Conservation (phyloP, 2,113 vertebrate species). For the Nothocercus nigrocapillus region DNA sequence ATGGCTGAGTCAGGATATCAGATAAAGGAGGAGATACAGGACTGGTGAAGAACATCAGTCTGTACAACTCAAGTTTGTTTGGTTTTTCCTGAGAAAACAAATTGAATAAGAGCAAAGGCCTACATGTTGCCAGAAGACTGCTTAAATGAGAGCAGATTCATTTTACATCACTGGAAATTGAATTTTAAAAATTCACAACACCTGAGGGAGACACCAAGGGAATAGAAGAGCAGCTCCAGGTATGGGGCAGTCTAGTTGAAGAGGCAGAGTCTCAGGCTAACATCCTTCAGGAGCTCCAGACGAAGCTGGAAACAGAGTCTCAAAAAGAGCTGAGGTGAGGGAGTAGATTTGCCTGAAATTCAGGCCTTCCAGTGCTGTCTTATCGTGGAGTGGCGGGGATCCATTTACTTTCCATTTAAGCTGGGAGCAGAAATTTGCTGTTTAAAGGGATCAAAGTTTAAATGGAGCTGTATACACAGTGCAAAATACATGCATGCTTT, state of each 20-base stretch:
- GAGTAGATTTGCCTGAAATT: not conserved
- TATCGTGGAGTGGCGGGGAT: not conserved
- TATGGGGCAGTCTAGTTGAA: accelerated
- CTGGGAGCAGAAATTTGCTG: not conserved
- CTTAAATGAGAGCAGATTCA: not conserved
- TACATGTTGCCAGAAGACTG: accelerated
- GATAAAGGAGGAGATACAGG: not conserved
- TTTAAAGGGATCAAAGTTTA: not conserved
- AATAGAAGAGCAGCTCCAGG: not conserved
- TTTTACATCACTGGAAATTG: not conserved
- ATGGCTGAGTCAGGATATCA: accelerated
- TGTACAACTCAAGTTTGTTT: accelerated
- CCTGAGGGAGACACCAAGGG: accelerated
- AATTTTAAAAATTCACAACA: not conserved
- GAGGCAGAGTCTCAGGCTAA: not conserved
- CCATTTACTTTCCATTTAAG: not conserved
- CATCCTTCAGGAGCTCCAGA: accelerated
- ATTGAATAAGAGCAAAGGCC: accelerated
- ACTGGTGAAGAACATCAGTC: not conserved
- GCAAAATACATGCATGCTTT: not conserved
- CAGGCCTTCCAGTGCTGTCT: not conserved
- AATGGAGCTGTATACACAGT: accelerated
- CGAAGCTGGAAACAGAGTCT: not conserved
- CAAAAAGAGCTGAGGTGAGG: not conserved
- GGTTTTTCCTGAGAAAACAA: not conserved